Evolutionary conservation across 2,888 invertebrate genomes (phyloP).

Genomic region (Ernsta delagoae): DNA sequence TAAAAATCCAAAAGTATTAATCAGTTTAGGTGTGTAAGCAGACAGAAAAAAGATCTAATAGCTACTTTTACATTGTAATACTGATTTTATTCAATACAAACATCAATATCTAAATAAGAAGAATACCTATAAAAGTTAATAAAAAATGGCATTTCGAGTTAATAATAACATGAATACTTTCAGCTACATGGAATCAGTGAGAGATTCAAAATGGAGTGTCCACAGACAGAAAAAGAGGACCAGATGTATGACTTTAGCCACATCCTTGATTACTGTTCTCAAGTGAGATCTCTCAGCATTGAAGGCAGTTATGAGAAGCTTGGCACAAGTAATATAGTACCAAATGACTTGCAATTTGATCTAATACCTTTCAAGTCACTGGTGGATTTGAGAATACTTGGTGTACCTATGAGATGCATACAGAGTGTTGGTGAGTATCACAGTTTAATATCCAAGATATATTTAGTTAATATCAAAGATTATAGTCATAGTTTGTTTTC

Average conservation of each 20-base stretch:
- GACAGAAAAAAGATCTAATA: no score
- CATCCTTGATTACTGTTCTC: constrained; percentile 94
- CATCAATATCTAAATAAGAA: no score
- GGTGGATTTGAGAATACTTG: constrained; percentile 88
- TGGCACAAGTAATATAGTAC: constrained; percentile 93
- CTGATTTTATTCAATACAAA: no score
- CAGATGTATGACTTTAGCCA: constrained; percentile 95
- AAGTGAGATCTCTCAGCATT: constrained; percentile 88
- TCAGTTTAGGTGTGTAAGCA: no score
- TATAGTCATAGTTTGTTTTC: no score
- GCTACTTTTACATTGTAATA: no score
- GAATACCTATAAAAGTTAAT: no score
- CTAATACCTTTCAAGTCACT: constrained; percentile 93
- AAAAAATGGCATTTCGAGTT: no score
- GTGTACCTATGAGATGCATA: constrained; percentile 88
- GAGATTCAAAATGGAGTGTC: constrained; percentile 93
- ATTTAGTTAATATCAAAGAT: background rate
- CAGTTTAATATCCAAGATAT: background rate
- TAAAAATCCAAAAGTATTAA: no score
- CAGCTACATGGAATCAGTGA: constrained; percentile 96
- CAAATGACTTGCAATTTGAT: constrained; percentile 92
- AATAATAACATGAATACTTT: constrained; percentile 51
- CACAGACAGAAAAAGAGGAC: constrained; percentile 90
- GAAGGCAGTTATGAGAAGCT: constrained; percentile 88
- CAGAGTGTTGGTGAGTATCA: constrained; percentile 82